A percentile compares a stretch with the other conserved stretches of the same genome.
These are phyloP conservation scores for Leptodactylus fallax DNA, from an alignment of 2,797 vertebrate genomes.

Conservation along the genomic window DNA sequence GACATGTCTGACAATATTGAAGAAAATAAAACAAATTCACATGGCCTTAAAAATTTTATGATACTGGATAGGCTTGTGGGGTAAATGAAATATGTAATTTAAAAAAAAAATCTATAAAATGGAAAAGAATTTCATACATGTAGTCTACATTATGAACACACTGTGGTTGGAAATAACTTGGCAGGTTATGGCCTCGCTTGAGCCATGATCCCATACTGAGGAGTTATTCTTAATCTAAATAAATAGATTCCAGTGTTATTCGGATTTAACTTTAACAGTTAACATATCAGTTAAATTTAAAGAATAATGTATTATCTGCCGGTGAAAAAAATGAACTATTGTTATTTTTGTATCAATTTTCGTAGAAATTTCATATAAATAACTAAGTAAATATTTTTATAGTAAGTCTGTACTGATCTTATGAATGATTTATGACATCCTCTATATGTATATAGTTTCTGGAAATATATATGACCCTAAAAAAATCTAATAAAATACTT, in stretches of 20 bases:
- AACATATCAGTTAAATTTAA: slow-evolving; percentile 35
- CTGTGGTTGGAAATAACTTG: slow-evolving; percentile 30
- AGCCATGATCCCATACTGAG: slow-evolving; percentile 7
- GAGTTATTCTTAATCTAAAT: slow-evolving; percentile 33
- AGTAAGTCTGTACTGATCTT: background rate
- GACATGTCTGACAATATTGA: too few species aligned
- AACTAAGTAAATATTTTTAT: background rate
- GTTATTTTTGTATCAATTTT: slow-evolving; percentile 35
- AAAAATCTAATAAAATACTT: background rate
- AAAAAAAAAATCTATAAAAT: background rate
- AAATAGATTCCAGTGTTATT: slow-evolving; percentile 41
- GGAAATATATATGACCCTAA: background rate
- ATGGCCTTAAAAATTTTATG: too few species aligned
- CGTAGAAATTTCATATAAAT: background rate
- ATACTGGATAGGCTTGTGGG: background rate
- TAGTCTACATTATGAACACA: slow-evolving; percentile 2
- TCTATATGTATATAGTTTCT: background rate
- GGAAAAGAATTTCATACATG: background rate
- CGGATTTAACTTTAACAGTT: slow-evolving; percentile 43
- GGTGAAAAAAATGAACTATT: slow-evolving; percentile 5
- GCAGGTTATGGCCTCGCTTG: slow-evolving; percentile 10
- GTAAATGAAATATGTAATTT: background rate
- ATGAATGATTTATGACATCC: background rate
- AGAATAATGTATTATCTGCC: slow-evolving; percentile 9
- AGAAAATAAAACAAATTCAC: too few species aligned